Evolutionary conservation across 2,113 vertebrate genomes (phyloP).

Genomic region (Haliaeetus leucogaster): DNA sequence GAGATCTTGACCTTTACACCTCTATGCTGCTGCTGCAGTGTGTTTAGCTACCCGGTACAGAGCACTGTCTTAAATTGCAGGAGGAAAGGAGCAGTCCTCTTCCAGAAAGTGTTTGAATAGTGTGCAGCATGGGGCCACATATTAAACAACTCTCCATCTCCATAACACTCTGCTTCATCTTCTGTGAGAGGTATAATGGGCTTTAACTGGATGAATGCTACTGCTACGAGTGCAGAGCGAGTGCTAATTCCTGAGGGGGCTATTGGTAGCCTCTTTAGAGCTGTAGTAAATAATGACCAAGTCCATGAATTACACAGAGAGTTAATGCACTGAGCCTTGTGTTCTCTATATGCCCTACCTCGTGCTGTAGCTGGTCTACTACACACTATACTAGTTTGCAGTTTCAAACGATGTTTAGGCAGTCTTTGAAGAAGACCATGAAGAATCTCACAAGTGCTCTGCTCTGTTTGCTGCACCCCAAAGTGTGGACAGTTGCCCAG

Average conservation of each 20-base stretch:
- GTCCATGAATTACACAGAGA: conserved; percentile 1
- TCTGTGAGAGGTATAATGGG: conserved; percentile 5
- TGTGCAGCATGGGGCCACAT: neutral
- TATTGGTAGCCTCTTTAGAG: conserved; percentile 27
- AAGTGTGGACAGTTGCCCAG: neutral
- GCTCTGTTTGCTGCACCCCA: neutral
- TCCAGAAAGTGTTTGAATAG: neutral
- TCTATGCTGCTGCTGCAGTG: neutral
- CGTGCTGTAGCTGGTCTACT: neutral
- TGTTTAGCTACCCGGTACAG: neutral
- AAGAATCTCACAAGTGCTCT: neutral
- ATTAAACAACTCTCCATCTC: conserved; percentile 21
- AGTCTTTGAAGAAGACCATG: neutral
- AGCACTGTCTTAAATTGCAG: neutral
- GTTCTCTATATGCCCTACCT: neutral
- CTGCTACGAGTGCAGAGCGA: neutral
- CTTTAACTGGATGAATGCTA: conserved; percentile 12
- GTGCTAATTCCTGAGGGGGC: conserved; percentile 13
- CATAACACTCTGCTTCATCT: neutral
- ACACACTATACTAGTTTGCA: neutral
- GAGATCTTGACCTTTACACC: neutral
- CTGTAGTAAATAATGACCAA: conserved; percentile 40
- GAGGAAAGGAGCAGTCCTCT: neutral
- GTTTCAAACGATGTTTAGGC: neutral
- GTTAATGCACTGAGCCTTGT: neutral